Conservation (phyloP, 2,797 vertebrate species). For the Furcifer pardalis region DNA sequence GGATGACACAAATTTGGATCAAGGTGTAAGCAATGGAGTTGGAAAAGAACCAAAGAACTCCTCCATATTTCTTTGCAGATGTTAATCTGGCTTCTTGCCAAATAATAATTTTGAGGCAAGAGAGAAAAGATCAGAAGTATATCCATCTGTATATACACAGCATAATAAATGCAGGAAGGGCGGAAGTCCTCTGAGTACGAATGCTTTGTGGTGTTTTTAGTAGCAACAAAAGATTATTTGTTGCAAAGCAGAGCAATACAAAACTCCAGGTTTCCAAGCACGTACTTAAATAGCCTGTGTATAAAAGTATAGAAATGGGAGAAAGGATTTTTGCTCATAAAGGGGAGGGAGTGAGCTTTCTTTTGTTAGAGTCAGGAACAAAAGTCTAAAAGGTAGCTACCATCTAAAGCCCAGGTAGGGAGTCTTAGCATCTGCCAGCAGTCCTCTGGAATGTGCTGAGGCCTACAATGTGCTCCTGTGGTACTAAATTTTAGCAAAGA, state of each 20-base stretch:
- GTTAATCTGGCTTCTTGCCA: constrained; percentile 64
- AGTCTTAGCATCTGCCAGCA: neutral
- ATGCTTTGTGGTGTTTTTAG: neutral
- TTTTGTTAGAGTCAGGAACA: neutral
- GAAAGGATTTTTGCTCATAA: constrained; percentile 21
- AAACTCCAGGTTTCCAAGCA: constrained; percentile 43
- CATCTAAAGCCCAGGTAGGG: neutral
- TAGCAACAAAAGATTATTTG: constrained; percentile 33
- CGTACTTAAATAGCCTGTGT: constrained; percentile 21
- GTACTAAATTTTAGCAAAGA: neutral
- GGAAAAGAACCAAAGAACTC: constrained; percentile 32
- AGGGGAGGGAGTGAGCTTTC: too few species aligned
- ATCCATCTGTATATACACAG: constrained; percentile 58
- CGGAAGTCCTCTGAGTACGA: constrained; percentile 26
- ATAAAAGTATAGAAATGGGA: constrained; percentile 1
- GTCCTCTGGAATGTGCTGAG: neutral
- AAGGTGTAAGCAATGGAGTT: constrained; percentile 51
- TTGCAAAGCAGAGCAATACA: constrained; percentile 34
- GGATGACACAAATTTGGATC: neutral
- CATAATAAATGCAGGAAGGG: constrained; percentile 39
- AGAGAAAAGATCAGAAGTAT: constrained; percentile 29
- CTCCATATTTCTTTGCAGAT: constrained; percentile 54
- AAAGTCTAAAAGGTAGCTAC: neutral
- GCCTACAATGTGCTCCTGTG: neutral
- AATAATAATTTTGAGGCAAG: constrained; percentile 36